Percentiles rank a stretch among this genome's conserved stretches.
phyloP scores from a whole-genome alignment of 2,888 invertebrate genomes.

The Tinea semifulvella region DNA sequence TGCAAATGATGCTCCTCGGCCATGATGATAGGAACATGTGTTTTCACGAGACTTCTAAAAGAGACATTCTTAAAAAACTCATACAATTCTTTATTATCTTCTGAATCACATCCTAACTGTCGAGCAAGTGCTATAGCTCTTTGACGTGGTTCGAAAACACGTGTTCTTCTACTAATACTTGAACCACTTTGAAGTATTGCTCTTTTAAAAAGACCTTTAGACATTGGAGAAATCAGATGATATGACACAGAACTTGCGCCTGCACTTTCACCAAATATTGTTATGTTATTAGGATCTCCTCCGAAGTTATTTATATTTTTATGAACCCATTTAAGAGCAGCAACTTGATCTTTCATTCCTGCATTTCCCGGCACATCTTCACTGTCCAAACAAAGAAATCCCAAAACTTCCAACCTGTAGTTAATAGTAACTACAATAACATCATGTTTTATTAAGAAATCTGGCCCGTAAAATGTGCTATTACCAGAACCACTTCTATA shows the following conservation, averaged over 20 bases:
- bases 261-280: constrained; percentile 66
- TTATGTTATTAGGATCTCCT: constrained; percentile 55
- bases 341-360: constrained; percentile 62
- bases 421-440: constrained; percentile 46
- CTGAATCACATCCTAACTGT: constrained; percentile 30
- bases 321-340: constrained; percentile 62
- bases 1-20: constrained; percentile 23
- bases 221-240: constrained; percentile 44
- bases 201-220: constrained; percentile 63
- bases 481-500: constrained; percentile 39
- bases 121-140: constrained; percentile 35
- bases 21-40: constrained; percentile 24
- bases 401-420: constrained; percentile 47
- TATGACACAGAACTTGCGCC: constrained; percentile 53
- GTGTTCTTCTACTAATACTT: constrained; percentile 63
- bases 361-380: constrained; percentile 61
- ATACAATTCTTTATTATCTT: constrained; percentile 29
- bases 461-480: constrained; percentile 37
- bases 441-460: constrained; percentile 37
- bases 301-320: constrained; percentile 59
- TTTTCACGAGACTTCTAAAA: constrained; percentile 25
- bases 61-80: constrained; percentile 33
- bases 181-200: constrained; percentile 78
- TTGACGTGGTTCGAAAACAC: constrained; percentile 54
- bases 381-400: constrained; percentile 40